These are phyloP conservation scores for Piliocolobus tephrosceles DNA, from an alignment of 2,113 vertebrate genomes.

Conservation along the genomic window DNA sequence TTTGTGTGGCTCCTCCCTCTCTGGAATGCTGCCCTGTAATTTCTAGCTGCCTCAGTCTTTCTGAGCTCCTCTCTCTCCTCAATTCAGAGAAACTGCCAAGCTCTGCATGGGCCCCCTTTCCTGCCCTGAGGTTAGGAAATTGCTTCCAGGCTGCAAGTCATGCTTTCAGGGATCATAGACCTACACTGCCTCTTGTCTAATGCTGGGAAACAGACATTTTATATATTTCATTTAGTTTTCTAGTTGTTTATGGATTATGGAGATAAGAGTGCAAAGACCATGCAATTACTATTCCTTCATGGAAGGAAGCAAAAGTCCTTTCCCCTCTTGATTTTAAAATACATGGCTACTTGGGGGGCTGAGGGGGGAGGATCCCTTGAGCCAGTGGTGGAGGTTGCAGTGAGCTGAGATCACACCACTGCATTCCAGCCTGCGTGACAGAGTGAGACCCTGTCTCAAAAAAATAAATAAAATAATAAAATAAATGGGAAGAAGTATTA, in stretches of 20 bases:
- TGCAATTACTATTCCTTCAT: background rate
- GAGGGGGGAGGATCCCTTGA: no score
- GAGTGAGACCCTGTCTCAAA: background rate
- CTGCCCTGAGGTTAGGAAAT: slow-evolving; percentile 19
- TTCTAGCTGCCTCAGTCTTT: background rate
- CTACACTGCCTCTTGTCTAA: background rate
- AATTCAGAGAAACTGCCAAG: background rate
- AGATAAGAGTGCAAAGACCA: background rate
- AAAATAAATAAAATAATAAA: background rate
- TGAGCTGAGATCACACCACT: no score
- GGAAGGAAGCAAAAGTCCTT: background rate
- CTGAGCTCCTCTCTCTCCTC: background rate
- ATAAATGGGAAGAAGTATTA: slow-evolving; percentile 18
- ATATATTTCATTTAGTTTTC: background rate
- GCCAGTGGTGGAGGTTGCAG: no score
- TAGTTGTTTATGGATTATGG: background rate
- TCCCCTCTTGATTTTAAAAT: slow-evolving; percentile 39
- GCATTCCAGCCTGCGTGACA: no score
- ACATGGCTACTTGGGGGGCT: background rate
- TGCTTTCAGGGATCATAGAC: background rate
- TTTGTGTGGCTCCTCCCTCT: background rate
- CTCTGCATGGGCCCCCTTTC: background rate
- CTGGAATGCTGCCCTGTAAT: background rate
- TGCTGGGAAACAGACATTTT: background rate
- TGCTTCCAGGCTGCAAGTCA: background rate